Evolutionary conservation across 2,797 vertebrate genomes (phyloP).

Genomic region (Podargus strigoides): DNA sequence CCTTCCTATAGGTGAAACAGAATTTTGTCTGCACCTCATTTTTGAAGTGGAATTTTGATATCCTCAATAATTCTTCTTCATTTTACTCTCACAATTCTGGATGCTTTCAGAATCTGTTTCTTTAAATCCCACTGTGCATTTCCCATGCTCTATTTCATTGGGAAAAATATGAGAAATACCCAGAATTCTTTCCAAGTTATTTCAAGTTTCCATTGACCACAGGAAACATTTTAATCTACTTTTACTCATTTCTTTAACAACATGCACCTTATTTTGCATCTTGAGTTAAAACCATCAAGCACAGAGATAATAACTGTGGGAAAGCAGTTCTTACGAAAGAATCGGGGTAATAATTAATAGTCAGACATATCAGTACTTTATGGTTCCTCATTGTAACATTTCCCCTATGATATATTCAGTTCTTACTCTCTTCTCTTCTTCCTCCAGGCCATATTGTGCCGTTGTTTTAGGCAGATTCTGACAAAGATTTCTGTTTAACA

Average conservation of each 20-base stretch:
- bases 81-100: neutral
- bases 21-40: neutral
- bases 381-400: neutral
- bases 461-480: slow-evolving; percentile 3
- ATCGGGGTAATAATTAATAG: neutral
- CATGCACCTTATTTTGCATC: neutral
- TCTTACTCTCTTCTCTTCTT: neutral
- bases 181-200: neutral
- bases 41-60: slow-evolving; percentile 5
- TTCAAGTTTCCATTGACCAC: neutral
- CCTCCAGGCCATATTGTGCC: neutral
- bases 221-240: neutral
- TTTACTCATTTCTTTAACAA: neutral
- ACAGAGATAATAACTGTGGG: neutral
- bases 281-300: neutral
- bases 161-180: neutral
- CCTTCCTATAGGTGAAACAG: neutral
- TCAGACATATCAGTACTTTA: neutral
- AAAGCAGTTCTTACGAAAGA: neutral
- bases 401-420: neutral
- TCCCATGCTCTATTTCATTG: neutral
- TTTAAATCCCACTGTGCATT: neutral
- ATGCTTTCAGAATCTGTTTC: neutral
- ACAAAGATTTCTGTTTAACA: slow-evolving; percentile 1
- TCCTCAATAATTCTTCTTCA: neutral